These are phyloP conservation scores for Phasianus colchicus DNA, from an alignment of 2,113 vertebrate genomes.

Conservation along the genomic window DNA sequence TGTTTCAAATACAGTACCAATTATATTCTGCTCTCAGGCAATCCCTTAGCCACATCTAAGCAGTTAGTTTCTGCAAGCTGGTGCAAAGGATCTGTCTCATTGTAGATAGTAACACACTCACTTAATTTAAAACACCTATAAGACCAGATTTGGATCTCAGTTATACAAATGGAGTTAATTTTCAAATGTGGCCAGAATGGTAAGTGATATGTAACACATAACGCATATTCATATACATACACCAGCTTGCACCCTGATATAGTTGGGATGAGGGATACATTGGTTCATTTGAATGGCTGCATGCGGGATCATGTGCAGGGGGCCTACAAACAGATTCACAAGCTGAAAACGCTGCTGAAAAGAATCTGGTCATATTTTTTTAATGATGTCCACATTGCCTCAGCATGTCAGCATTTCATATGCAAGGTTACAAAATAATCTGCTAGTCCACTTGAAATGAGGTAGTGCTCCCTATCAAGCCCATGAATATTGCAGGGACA, in stretches of 20 bases:
- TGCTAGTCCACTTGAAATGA: neutral
- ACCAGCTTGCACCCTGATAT: neutral
- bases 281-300: neutral
- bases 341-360: neutral
- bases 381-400: neutral
- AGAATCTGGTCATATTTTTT: neutral
- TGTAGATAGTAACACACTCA: neutral
- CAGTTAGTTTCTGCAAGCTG: neutral
- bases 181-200: neutral
- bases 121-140: neutral
- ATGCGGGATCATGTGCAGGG: neutral
- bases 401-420: neutral
- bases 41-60: neutral
- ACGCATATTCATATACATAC: too few relatives aligned
- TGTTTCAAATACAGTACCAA: neutral
- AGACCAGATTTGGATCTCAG: neutral
- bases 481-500: neutral
- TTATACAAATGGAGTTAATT: neutral
- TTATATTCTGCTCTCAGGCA: neutral
- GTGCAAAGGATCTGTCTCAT: neutral
- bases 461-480: neutral
- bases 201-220: neutral
- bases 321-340: neutral
- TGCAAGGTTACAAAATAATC: neutral
- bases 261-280: neutral